Conservation (phyloP, 2,113 vertebrate species). For the Scartelaos histophorus region DNA sequence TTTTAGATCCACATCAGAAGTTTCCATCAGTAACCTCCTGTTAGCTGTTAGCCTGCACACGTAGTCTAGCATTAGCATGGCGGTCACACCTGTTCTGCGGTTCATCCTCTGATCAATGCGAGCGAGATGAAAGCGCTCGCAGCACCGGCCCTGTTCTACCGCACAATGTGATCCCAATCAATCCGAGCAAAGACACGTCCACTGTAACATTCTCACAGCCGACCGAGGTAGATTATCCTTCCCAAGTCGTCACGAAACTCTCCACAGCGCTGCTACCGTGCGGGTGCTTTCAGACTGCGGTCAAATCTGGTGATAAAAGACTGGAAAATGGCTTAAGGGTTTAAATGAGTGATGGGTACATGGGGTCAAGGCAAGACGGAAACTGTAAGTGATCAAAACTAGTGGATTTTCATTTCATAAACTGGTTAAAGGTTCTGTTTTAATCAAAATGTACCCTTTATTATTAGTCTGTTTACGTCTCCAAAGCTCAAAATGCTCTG, state of each 20-base stretch:
- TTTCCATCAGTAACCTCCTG: too few relatives aligned
- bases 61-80: conserved; percentile 48
- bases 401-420: neutral
- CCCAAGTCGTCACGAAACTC: conserved; percentile 14
- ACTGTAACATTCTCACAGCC: conserved; percentile 42
- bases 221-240: conserved; percentile 37
- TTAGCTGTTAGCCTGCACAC: neutral
- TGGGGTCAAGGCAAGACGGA: too few relatives aligned
- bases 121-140: conserved; percentile 59
- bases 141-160: conserved; percentile 33
- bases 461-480: too few relatives aligned
- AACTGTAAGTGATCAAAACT: too few relatives aligned
- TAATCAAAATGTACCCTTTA: too few relatives aligned
- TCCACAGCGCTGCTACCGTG: neutral
- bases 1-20: too few relatives aligned
- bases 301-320: conserved; percentile 4
- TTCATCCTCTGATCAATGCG: conserved; percentile 61
- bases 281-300: conserved; percentile 20
- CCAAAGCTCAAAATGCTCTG: too few relatives aligned
- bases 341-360: too few relatives aligned
- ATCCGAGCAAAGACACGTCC: conserved; percentile 39
- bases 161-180: conserved; percentile 58
- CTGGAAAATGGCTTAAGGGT: neutral
- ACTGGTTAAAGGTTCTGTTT: neutral
- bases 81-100: conserved; percentile 61